Base-by-base conservation (phyloP, 2,888 invertebrate genomes). In the Slavum lentiscoides region DNA sequence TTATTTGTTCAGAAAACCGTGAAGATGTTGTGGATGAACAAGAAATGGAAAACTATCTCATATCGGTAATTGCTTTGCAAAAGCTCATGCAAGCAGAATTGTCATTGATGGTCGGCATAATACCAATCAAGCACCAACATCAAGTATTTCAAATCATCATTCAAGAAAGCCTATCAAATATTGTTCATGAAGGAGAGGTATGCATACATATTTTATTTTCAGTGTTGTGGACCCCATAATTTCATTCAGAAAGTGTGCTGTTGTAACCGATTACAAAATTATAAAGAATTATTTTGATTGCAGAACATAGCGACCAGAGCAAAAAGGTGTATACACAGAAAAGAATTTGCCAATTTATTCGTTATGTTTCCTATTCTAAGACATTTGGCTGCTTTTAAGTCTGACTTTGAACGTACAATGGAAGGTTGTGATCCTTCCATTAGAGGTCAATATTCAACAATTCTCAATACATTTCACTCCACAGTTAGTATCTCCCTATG, bases 1-100 rank as follows among this genome's bases (percentile, higher is more conserved):
- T 83, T 84, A 86, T 43, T 85, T 86, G 39, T 86, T 85, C 82
- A 87, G 87, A 87, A 82, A 84, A 85, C 39, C 88, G 89, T 73
- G 91, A 91, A 84, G 91, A 91, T 83, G 85, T 88, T 11, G 88
- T 91, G 83, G 92, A 91, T 80, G 94, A 94, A 85, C 91, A 93
- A 85, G 95, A 95, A 87, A 91, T 94, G 88, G 93, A 94, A 85
- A 92, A 93, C 85, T 95, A 94, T 87, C 87, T 96, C 82, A 90
- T 94, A 66, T 90, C 94, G 85, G 91, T 96, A 7, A 92, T 94
- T 55, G 94, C 93, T 1, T 88, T 96, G 82, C 92, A 94, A 83
- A 91, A 94, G 82, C 88, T 97, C 23, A 94, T 97, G 89, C 93
- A 96, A 84, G 92, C 93, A 86, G 97, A 98, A 87, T 91, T 94